Evolutionary conservation across 2,113 vertebrate species (phyloP), one percentile per base, ranked within the genome.

Genomic region (Thamnaconus septentrionalis): DNA sequence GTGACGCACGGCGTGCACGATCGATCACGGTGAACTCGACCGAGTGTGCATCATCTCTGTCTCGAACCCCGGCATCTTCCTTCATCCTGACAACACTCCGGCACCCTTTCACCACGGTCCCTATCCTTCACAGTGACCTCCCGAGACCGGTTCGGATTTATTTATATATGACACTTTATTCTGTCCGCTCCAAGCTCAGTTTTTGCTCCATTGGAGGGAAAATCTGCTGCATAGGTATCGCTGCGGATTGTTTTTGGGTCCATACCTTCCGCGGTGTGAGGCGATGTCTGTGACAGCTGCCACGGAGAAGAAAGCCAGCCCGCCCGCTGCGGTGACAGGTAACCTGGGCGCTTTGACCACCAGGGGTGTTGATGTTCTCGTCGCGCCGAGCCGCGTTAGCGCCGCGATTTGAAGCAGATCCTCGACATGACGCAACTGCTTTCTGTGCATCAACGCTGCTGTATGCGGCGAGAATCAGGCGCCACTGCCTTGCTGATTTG

Each of bases 231-330:
- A 64, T 71, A 42, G 63, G 64, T 70, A 53, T 57, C 80, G 81
- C 82, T 66, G 87, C 84, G 51, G 72, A 66, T 57, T 6, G 69
- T 74, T 67, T 67, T 47, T 41, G 8, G 63, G 45, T 78, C 74
- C 83, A 75, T 50, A 18, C 51, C 12, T 45, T 45, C 51, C 5
- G 6, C 3, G 5, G 5, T 53, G 6, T 4, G 53, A 40, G 10
- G 4, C 11, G 12, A 52, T 48, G 53, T 61, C 47, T 59, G 64
- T 50, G 63, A 56, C 54, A 40, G 10, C 64, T 39, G 60, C 80
- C 61, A 92, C 92, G 90, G 90, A 81, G 69, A 88, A 83, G 80
- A 70, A 73, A 41, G 61, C 64, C 56, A 5, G 79, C 8, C 64
- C 85, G 12, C 70, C 76, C 45, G 59, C 51, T 46, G 50, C 69